These are phyloP conservation scores for Melieria crassipennis DNA, from an alignment of 2,888 invertebrate species.

Conservation along the genomic window DNA sequence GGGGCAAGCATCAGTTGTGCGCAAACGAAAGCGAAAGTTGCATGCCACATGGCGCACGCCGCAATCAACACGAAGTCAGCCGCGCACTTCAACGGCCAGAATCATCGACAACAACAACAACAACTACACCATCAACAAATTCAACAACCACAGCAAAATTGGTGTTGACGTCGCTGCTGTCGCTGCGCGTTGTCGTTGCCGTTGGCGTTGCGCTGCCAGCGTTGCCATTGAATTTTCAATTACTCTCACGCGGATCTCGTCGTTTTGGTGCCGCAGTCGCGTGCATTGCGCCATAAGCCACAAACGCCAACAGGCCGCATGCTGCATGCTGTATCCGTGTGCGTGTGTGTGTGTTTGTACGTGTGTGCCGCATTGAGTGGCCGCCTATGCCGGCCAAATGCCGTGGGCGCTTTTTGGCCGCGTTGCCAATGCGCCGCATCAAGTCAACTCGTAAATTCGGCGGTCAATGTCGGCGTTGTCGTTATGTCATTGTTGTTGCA, in stretches of 20 bases:
- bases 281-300: constrained; percentile 24
- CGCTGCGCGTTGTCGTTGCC: constrained; percentile 16
- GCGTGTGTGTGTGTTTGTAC: neutral
- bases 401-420: constrained; percentile 27
- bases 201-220: constrained; percentile 15
- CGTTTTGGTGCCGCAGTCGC: constrained; percentile 22
- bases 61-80: neutral
- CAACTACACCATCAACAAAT: constrained; percentile 2
- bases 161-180: no score
- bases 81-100: no score
- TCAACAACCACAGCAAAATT: no score
- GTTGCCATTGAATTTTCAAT: constrained; percentile 39
- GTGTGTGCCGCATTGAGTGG: neutral
- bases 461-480: constrained; percentile 30
- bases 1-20: no score
- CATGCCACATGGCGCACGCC: constrained; percentile 12
- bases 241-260: constrained; percentile 30
- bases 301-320: constrained; percentile 21
- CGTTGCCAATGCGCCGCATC: constrained; percentile 18
- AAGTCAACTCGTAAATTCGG: constrained; percentile 39
- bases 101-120: constrained; percentile 5
- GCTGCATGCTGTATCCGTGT: constrained; percentile 23
- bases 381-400: neutral
- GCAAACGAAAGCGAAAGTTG: constrained; percentile 38
- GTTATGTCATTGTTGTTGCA: no score